These are phyloP conservation scores for Drosophila macrothrix DNA, from an alignment of 2,888 invertebrate species.

Conservation along the genomic window DNA sequence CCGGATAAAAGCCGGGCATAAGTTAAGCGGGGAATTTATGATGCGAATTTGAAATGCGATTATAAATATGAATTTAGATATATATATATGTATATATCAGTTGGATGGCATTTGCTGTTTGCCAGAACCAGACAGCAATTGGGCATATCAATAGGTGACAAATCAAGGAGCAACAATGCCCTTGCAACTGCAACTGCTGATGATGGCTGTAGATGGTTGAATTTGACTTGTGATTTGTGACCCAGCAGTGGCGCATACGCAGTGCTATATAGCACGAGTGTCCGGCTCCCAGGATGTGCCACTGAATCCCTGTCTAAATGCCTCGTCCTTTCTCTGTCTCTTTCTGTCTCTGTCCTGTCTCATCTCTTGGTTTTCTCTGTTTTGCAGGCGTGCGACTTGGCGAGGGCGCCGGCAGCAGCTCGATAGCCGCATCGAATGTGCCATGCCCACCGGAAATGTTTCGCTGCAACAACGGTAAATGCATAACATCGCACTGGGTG, in stretches of 20 bases:
- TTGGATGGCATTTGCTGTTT: conserved; percentile 3
- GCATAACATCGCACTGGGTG: conserved; percentile 93
- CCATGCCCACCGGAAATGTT: conserved; percentile 92
- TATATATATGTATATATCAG: conserved; percentile 1
- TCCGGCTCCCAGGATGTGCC: neutral
- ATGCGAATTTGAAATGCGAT: neutral
- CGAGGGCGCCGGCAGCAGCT: conserved; percentile 60
- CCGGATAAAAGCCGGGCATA: neutral
- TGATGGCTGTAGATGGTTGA: neutral
- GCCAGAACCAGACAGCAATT: neutral
- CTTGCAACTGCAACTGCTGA: neutral
- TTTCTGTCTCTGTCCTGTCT: neutral
- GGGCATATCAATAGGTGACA: conserved; percentile 5
- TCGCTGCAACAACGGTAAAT: conserved; percentile 93
- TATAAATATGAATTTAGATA: conserved; percentile 1
- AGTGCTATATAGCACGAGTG: neutral
- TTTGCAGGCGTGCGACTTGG: conserved; percentile 74
- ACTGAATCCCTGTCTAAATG: conserved; percentile 8
- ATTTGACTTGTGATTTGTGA: conserved; percentile 7
- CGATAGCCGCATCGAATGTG: conserved; percentile 75
- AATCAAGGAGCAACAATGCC: conserved; percentile 4
- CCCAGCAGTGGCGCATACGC: neutral
- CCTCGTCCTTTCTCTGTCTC: neutral
- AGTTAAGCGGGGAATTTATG: neutral
- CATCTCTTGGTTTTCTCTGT: neutral